phyloP scores from a whole-genome alignment of 2,113 vertebrate genomes.

The Scopus umbretta region DNA sequence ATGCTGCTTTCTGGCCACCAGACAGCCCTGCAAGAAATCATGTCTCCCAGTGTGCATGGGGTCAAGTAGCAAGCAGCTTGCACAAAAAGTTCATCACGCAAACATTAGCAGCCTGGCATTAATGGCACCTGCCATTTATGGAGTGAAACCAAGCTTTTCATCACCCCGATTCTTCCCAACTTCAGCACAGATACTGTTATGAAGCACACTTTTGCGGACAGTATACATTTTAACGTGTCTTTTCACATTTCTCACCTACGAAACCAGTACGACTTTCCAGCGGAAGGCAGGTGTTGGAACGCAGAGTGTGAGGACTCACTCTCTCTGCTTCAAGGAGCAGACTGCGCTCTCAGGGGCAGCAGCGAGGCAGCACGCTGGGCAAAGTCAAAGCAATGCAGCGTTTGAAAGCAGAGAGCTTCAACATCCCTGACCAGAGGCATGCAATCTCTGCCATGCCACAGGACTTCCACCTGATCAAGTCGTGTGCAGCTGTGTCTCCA shows the following conservation, averaged over 20 bases:
- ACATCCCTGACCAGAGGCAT: background rate
- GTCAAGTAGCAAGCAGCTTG: background rate
- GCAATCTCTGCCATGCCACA: background rate
- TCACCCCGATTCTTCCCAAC: background rate
- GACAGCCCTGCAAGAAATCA: background rate
- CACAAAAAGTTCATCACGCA: background rate
- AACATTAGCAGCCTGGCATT: background rate
- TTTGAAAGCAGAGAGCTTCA: background rate
- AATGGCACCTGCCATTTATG: background rate
- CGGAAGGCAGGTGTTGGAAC: background rate
- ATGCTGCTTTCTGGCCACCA: background rate
- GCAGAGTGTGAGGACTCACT: accelerated
- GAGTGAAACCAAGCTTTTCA: background rate
- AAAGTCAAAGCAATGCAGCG: background rate
- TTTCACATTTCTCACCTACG: background rate
- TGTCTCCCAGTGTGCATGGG: background rate
- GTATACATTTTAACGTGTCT: background rate
- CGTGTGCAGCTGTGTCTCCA: background rate
- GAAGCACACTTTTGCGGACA: background rate
- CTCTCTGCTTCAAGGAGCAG: background rate
- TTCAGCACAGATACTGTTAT: background rate
- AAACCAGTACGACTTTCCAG: background rate
- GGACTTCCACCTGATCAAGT: background rate
- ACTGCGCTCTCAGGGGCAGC: background rate
- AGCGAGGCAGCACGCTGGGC: background rate